Evolutionary conservation across 1,140 invertebrate species (phyloP), one percentile per base, ranked within the genome.

Genomic region (Arion vulgaris): DNA sequence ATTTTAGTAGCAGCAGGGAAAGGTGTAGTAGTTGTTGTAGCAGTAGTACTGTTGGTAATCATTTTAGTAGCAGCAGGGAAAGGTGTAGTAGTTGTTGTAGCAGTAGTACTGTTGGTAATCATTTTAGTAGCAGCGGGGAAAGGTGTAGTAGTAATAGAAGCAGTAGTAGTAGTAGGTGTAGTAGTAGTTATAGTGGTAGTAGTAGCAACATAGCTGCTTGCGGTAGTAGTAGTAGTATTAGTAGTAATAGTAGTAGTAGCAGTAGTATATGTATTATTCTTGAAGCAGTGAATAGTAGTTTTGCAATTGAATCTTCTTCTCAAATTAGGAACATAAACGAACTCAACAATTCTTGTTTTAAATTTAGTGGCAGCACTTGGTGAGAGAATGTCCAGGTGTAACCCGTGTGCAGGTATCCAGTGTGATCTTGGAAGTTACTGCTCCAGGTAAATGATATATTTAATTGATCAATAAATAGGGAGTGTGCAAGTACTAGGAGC

Each of bases 141-240:
- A 71, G 68, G 15, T 23, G 68, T 71, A 71, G 68, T 71, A 71
- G 68, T 71, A 71, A 28, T 71, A 71, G 68, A 23, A 71, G 68
- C 34, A 71, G 68, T 71, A 71, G 68, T 71, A 71, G 38, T 71
- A 71, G 68, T 71, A 71, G 68, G 15, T 23, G 68, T 71, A 71
- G 68, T 71, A 71, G 68, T 71, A 71, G 68, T 71, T 36, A n/a
- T 71, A 71, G 68, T 71, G 34, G 68, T 71, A 71, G n/a, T 17
- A 71, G n/a, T 71, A 71, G n/a, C 5, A 7, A 45, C 41, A 45
- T n/a, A n/a, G n/a, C n/a, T n/a, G n/a, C n/a, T n/a, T n/a, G 68
- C 34, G 34, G 68, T 71, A 71, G 38, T 71, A 71, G 68, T 71
- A 71, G 68, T 71, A 71, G 68, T 71, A 71, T 13, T 71, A 71